Conservation (phyloP, 2,797 vertebrate genomes). For the Orestias chungarensis region DNA sequence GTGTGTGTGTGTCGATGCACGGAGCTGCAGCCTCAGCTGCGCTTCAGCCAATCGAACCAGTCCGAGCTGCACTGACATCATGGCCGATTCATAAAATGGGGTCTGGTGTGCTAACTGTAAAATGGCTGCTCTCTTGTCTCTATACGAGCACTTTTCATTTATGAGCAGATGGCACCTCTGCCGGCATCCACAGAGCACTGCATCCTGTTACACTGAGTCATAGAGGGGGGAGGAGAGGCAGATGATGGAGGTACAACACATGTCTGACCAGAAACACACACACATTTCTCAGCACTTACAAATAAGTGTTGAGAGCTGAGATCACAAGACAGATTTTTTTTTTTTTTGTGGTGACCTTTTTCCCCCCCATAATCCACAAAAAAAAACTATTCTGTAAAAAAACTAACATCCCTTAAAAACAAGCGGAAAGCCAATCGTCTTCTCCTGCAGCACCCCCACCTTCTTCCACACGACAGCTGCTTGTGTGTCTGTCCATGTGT, state of each 20-base stretch:
- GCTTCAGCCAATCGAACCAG: conserved; percentile 67
- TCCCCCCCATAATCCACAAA: conserved; percentile 36
- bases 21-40: conserved; percentile 37
- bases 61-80: conserved; percentile 62
- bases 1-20: conserved; percentile 24
- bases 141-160: conserved; percentile 63
- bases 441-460: conserved; percentile 57
- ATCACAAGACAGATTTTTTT: conserved; percentile 48
- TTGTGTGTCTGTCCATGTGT: conserved; percentile 42
- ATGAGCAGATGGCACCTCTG: conserved; percentile 71
- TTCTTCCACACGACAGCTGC: conserved; percentile 70
- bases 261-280: conserved; percentile 24
- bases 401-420: conserved; percentile 34
- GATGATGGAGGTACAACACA: conserved; percentile 51
- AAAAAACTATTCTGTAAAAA: conserved; percentile 30
- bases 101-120: conserved; percentile 76
- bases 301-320: conserved; percentile 27
- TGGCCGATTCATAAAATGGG: conserved; percentile 91
- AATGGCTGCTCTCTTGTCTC: conserved; percentile 79
- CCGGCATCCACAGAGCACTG: conserved; percentile 43
- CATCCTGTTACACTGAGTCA: conserved; percentile 60
- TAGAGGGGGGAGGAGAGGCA: conserved; percentile 64
- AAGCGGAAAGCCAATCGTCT: conserved; percentile 10
- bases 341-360: conserved; percentile 58
- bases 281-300: conserved; percentile 15